Evolutionary conservation across 1,140 invertebrate genomes (phyloP), one percentile per base, ranked within the genome.

Genomic region (Orius laevigatus): DNA sequence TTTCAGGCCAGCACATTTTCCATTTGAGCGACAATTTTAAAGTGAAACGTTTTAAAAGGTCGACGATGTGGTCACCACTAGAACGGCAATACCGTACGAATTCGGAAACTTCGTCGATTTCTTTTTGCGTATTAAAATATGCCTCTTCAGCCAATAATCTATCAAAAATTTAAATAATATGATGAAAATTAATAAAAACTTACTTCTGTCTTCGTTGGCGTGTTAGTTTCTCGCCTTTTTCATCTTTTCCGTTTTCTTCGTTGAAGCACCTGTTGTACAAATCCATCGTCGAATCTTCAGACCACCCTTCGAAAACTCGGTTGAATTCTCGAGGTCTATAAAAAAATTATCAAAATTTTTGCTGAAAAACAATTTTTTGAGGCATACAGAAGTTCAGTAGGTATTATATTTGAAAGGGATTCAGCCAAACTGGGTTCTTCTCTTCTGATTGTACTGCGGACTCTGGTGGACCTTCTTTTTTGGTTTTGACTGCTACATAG

Each of bases 71-170:
- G 63, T 15, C 59, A 53, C 49, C 61, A 63, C 41, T 73, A 65
- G 59, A 70, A 64, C 31, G 62, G 5, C 20, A 14, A 12, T 46
- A 20, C 66, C 56, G 19, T n/a, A 82, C 72, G 56, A 82, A 81
- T 35, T 65, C 59, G 50, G 71, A 64, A 1, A 83, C 74, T 59
- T 83, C 78, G 11, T 61, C 60, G 41, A 60, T 66, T 69, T 84
- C 81, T 20, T 61, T 57, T 19, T 77, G 70, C 14, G 72, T 70
- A 14, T 70, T 73, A 64, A 84, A 83, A 62, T 83, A 83, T 40
- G 60, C 48, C 31, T 63, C 63, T 49, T 52, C 45, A 32, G 52
- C 56, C 40, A 56, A 12, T 38, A 16, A 12, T 38, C 52, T 56
- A 34, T 10, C 48, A 43, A 44, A 18, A 14, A 50, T 20, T 45